A percentile compares a stretch with the other conserved stretches of the same genome.
Evolutionary conservation across 2,113 vertebrate species (phyloP).

Genomic region (Mobula hypostoma): DNA sequence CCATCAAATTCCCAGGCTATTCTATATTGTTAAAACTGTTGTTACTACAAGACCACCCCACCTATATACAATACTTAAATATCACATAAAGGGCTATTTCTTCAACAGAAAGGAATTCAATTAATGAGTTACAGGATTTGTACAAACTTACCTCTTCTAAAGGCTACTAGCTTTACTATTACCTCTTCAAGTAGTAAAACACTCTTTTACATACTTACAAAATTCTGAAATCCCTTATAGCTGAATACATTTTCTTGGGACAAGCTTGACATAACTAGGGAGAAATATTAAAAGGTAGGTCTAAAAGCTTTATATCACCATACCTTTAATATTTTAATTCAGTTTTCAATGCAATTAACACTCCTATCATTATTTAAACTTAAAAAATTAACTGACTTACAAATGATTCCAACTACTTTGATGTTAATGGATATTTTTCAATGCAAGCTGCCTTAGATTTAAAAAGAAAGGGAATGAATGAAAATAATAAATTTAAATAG

Average conservation of each 20-base stretch:
- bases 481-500: neutral
- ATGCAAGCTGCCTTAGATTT: neutral
- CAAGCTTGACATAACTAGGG: neutral
- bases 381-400: slow-evolving; percentile 8
- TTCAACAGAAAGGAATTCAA: neutral
- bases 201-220: slow-evolving; percentile 35
- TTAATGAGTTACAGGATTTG: neutral
- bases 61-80: neutral
- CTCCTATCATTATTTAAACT: neutral
- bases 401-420: neutral
- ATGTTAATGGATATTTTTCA: slow-evolving; percentile 15
- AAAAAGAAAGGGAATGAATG: neutral
- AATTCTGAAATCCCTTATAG: slow-evolving; percentile 17
- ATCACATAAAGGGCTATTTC: neutral
- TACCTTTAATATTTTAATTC: slow-evolving; percentile 1
- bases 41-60: neutral
- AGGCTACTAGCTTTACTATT: neutral
- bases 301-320: neutral
- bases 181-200: neutral
- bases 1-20: neutral
- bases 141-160: slow-evolving; percentile 32
- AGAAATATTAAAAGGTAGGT: slow-evolving; percentile 9
- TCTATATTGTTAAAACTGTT: neutral
- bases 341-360: neutral
- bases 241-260: neutral